Evolutionary conservation across 2,113 vertebrate species (phyloP).

Genomic region (Gavia stellata): DNA sequence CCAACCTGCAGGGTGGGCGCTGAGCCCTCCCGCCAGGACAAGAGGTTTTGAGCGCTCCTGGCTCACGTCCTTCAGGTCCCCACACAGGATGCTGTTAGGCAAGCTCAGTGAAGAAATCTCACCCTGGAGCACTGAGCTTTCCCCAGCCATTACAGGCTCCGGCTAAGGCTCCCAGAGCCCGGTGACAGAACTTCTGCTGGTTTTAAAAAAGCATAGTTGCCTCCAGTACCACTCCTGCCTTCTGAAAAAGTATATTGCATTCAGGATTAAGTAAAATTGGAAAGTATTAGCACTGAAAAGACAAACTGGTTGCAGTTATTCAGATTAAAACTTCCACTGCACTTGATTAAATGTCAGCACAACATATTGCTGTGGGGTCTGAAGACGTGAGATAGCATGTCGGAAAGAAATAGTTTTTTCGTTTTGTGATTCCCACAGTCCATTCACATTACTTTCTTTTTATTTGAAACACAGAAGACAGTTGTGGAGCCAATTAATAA

Average conservation of each 20-base stretch:
- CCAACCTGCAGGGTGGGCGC: fast-evolving
- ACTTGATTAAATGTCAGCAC: background rate
- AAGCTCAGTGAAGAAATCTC: background rate
- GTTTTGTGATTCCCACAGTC: background rate
- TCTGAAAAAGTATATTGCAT: background rate
- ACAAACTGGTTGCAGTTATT: background rate
- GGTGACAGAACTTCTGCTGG: background rate
- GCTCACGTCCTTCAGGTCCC: background rate
- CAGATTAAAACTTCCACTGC: background rate
- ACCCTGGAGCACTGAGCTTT: background rate
- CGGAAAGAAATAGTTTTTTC: background rate
- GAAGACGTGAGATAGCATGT: background rate
- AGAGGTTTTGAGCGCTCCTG: background rate
- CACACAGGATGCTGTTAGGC: background rate
- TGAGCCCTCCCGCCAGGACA: background rate
- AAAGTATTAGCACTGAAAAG: background rate
- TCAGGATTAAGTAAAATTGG: background rate
- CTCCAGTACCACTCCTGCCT: background rate
- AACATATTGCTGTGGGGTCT: background rate
- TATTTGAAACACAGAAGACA: background rate
- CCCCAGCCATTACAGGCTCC: background rate
- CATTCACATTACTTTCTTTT: background rate
- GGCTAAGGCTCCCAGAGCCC: background rate
- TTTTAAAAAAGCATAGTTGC: background rate
- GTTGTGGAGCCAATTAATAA: background rate